These are phyloP conservation scores for Myrmecobius fasciatus DNA, from an alignment of 2,113 vertebrate genomes.

Conservation along the genomic window DNA sequence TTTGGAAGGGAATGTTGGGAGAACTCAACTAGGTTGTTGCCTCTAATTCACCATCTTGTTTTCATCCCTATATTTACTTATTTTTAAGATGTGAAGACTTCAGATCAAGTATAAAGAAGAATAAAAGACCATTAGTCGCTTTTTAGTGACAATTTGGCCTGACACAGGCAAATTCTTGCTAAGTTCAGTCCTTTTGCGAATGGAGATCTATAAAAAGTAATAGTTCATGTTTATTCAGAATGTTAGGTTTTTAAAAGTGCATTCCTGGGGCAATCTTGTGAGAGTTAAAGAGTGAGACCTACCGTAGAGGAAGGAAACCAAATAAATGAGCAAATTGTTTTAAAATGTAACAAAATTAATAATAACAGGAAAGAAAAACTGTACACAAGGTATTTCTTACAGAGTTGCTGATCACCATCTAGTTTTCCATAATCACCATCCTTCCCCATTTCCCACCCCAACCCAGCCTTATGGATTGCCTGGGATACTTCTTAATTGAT, in stretches of 20 bases:
- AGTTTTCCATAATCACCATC: background rate
- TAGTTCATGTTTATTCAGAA: background rate
- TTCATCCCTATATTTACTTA: background rate
- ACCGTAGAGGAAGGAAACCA: background rate
- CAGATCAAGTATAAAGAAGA: background rate
- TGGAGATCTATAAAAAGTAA: background rate
- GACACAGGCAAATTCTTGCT: background rate
- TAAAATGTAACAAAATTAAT: background rate
- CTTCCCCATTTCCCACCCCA: background rate
- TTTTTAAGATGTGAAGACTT: background rate
- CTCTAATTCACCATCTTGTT: background rate
- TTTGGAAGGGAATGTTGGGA: background rate
- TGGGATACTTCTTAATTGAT: background rate
- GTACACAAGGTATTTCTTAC: background rate
- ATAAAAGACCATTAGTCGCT: background rate
- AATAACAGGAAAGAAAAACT: background rate
- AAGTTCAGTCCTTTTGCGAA: background rate
- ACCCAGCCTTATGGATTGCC: background rate
- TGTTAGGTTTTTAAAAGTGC: background rate
- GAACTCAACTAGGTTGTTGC: background rate
- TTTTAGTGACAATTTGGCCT: background rate
- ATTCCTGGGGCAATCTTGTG: background rate
- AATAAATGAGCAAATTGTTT: background rate
- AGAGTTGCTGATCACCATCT: background rate
- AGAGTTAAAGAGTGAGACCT: background rate